These are phyloP conservation scores for Myocastor coypus DNA, from an alignment of 2,113 vertebrate genomes.

Conservation along the genomic window DNA sequence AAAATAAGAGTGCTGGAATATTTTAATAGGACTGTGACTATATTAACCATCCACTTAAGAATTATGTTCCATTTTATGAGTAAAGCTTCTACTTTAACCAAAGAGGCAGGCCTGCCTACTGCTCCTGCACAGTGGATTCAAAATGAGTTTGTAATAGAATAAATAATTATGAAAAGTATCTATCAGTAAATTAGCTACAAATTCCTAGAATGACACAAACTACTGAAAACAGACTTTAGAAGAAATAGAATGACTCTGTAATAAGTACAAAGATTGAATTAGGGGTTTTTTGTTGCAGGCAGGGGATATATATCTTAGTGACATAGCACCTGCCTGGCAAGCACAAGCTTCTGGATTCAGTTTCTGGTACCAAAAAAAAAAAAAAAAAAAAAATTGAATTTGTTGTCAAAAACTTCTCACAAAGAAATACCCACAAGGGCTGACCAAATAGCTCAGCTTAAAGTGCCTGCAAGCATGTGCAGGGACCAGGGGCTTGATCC, in stretches of 20 bases:
- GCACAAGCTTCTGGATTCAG: too few relatives aligned
- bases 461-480: too few relatives aligned
- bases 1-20: neutral
- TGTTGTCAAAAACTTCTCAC: neutral
- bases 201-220: conserved; percentile 21
- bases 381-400: neutral
- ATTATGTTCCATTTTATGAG: neutral
- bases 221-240: neutral
- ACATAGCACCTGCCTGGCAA: too few relatives aligned
- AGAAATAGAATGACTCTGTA: conserved; percentile 38
- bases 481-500: too few relatives aligned
- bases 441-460: too few relatives aligned
- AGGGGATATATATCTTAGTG: too few relatives aligned
- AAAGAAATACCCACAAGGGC: neutral
- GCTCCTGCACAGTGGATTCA: neutral
- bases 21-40: neutral
- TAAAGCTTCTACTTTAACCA: neutral
- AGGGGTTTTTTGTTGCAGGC: too few relatives aligned
- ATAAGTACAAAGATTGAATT: neutral
- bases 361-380: too few relatives aligned
- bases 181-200: neutral
- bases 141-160: neutral
- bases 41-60: neutral
- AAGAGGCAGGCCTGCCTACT: neutral
- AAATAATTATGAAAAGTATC: neutral